A percentile compares a stretch with the other conserved stretches of the same genome.
phyloP scores from a whole-genome alignment of 2,888 invertebrate species.

The Phymatocera aterrima region DNA sequence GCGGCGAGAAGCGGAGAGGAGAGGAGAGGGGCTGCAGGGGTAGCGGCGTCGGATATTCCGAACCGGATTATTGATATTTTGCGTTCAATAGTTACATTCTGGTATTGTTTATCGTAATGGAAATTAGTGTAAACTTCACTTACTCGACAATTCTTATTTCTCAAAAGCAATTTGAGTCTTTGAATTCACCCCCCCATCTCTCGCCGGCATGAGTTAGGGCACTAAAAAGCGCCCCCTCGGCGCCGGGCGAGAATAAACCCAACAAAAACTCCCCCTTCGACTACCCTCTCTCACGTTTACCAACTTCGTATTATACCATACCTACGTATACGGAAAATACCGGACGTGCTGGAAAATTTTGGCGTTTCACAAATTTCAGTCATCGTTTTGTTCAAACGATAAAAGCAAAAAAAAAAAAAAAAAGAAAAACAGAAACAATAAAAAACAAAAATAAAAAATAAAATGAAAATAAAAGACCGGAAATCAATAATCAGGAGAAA shows the following conservation, averaged over 20 bases:
- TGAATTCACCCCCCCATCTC: constrained; percentile 58
- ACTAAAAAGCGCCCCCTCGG: constrained; percentile 65
- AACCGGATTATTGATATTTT: not conserved
- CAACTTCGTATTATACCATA: constrained; percentile 14
- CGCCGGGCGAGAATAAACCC: constrained; percentile 63
- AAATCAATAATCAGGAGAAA: too few species aligned
- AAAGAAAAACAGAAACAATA: too few species aligned
- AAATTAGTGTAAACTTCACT: not conserved
- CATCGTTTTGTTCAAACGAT: not conserved
- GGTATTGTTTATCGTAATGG: constrained; percentile 9
- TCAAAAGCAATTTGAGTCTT: constrained; percentile 4
- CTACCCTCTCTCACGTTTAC: constrained; percentile 43
- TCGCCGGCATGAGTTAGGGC: constrained; percentile 51
- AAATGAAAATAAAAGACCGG: too few species aligned
- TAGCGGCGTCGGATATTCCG: not conserved
- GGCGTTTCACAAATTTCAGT: not conserved
- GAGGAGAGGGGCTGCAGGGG: too few species aligned
- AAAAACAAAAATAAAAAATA: too few species aligned
- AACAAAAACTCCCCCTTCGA: constrained; percentile 62
- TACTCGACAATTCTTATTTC: too few species aligned
- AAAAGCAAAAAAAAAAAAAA: not conserved
- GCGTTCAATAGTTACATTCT: not conserved
- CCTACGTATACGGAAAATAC: not conserved
- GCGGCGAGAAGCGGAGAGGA: too few species aligned
- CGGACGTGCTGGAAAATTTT: constrained; percentile 20